Evolutionary conservation across 2,888 invertebrate species (phyloP), one percentile per base, ranked within the genome.

Genomic region (Quadroppia sp.): DNA sequence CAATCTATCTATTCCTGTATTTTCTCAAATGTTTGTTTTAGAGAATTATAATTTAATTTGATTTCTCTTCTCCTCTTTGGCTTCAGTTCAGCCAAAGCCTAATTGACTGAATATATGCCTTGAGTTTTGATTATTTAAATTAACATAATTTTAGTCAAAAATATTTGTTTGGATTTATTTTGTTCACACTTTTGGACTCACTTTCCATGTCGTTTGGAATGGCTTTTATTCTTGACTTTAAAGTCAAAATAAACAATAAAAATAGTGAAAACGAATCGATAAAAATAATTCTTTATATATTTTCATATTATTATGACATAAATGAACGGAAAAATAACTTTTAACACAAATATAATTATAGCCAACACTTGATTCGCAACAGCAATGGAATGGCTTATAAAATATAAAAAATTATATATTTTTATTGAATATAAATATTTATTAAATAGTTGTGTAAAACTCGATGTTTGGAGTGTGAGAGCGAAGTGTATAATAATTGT

Each of bases 11-110:
- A 67, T 67, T 40, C 40, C 67, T 67, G 40, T 67, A 30, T 64
- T 64, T 20, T 6, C 4, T 53, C 20, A 30, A 69, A 69, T 69
- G 45, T 69, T 69, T 69, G 69, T 69, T 42, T 69, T 69, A 40
- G 36, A 69, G 61, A 69, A 69, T 45, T 69, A 69, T 67, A 67
- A 67, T 67, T 67, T 40, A 69, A 69, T 69, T 69, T 69, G 45
- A 69, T 42, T 69, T 64, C 28, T 20, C n/a, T 15, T 17, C 42
- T 25, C 17, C 40, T 69, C 6, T 45, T 69, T 7, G 32, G 36
- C 23, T 64, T 64, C 36, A 30, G 17, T 59, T 59, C 30, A 32
- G 25, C 28, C 30, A 32, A 32, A 32, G 6, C 13, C 45, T 69
- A 69, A 45, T 69, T 69, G 45, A 15, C 45, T 64, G 61, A 64